Evolutionary conservation across 2,113 vertebrate species (phyloP), one percentile per base, ranked within the genome.

Genomic region (Cricetomys ansorgei): DNA sequence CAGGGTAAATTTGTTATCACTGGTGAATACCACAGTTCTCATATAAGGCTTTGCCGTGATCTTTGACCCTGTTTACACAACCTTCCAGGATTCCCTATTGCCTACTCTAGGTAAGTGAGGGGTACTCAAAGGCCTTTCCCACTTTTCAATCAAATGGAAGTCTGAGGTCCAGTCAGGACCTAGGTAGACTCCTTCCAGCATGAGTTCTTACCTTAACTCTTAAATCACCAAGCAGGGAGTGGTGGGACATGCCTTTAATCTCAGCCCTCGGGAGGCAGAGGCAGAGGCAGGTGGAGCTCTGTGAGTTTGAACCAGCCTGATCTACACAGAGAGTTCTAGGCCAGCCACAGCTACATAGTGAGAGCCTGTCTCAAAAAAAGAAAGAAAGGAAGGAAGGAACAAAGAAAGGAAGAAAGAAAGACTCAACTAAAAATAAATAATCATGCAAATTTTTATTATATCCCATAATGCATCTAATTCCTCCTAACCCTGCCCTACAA

Each of bases 181-280:
- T 88, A 1, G 70, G 40, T n/a, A 43, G 17, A n/a, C 45, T 88
- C 90, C 25, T 50, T 27, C 70, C 81, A 94, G 37, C 16, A 86
- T 55, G 4, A 88, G 73, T 53, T 72, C 73, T 79, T 72, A 17
- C 57, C 88, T 91, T 84, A 73, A 73, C 77, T 91, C 92, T 79
- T n/a, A 89, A 79, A 93, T 80, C 50, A 23, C 77, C 50, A 80
- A 53, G 48, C 31, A 55, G 50, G 34, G 21, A 10, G 19, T 55
- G 50, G 50, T 12, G 50, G 50, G 50, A 21, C 48, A 55, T 31
- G 55, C 8, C 76, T 79, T 53, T 79, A 53, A 53, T 37, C 76
- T 9, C 76, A 55, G 77, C 70, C 11, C 43, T 73, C 9, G 21
- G 17, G 19, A 72, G 43, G 70, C 50, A 79, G 76, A 72, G 43